Conservation (phyloP, 2,113 vertebrate species). For the Hiodon tergisus region DNA sequence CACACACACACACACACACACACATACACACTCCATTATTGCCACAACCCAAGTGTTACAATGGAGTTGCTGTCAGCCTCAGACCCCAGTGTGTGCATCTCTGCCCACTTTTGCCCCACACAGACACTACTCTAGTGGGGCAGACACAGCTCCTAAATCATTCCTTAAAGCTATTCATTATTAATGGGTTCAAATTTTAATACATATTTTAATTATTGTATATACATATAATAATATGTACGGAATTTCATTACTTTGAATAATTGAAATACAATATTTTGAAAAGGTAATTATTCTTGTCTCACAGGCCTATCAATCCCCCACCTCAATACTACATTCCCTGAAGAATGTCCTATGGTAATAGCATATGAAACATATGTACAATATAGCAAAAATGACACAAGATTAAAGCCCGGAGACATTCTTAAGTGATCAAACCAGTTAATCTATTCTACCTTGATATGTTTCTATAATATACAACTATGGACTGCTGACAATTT, state of each 20-base stretch:
- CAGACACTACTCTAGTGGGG: background rate
- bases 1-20: slow-evolving; percentile 23
- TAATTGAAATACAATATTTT: slow-evolving; percentile 24
- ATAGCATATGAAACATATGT: slow-evolving; percentile 20
- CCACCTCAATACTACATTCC: slow-evolving; percentile 7
- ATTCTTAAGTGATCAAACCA: background rate
- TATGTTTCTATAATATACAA: slow-evolving; percentile 24
- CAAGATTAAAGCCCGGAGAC: slow-evolving; percentile 7
- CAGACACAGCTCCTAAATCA: slow-evolving; percentile 34
- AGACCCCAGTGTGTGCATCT: background rate
- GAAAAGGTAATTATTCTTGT: slow-evolving; percentile 23
- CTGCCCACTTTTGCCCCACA: background rate
- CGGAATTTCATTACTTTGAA: slow-evolving; percentile 31
- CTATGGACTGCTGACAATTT: background rate
- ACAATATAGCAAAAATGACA: slow-evolving; percentile 13
- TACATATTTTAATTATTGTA: slow-evolving; percentile 12
- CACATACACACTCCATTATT: slow-evolving; percentile 44
- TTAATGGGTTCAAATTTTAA: slow-evolving; percentile 26
- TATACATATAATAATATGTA: slow-evolving; percentile 40
- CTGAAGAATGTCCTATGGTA: slow-evolving; percentile 12
- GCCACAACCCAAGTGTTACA: slow-evolving; percentile 36
- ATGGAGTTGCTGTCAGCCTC: background rate
- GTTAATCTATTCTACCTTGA: slow-evolving; percentile 20
- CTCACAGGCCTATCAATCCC: slow-evolving; percentile 19
- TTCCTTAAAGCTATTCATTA: slow-evolving; percentile 40